Conservation (phyloP, 37 sponge, comb jelly and placozoan species). For the Dysidea cf. avara region DNA sequence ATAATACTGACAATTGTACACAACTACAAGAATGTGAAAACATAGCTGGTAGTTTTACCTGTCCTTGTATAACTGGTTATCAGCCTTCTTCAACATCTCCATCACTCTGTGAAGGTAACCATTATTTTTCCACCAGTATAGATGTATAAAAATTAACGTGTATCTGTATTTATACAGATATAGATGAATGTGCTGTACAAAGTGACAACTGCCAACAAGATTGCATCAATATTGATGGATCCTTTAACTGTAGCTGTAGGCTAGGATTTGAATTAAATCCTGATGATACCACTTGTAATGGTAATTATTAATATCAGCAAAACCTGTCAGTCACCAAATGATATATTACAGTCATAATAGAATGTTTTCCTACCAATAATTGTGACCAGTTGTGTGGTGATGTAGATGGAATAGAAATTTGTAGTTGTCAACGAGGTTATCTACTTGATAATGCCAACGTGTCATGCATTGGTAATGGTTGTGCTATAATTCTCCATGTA, state of each 20-base stretch:
- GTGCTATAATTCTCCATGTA: neutral
- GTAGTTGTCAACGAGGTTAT: no score
- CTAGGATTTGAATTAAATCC: constrained; percentile 27
- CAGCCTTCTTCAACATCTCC: no score
- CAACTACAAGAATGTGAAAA: constrained; percentile 45
- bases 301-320: constrained; percentile 3
- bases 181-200: constrained; percentile 32
- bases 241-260: constrained; percentile 22
- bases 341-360: no score
- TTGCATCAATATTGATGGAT: constrained; percentile 31
- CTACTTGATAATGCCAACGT: no score
- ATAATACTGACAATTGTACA: no score
- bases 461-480: neutral
- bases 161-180: constrained; percentile 13
- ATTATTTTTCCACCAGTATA: no score
- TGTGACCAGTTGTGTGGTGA: no score
- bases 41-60: constrained; percentile 29
- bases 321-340: no score
- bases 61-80: constrained; percentile 40
- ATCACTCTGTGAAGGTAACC: constrained; percentile 26
- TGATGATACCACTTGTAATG: constrained; percentile 39
- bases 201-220: constrained; percentile 48
- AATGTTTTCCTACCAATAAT: no score
- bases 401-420: no score
- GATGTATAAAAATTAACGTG: no score